Conservation (phyloP, 2,888 invertebrate genomes). For the Merodon equestris region DNA sequence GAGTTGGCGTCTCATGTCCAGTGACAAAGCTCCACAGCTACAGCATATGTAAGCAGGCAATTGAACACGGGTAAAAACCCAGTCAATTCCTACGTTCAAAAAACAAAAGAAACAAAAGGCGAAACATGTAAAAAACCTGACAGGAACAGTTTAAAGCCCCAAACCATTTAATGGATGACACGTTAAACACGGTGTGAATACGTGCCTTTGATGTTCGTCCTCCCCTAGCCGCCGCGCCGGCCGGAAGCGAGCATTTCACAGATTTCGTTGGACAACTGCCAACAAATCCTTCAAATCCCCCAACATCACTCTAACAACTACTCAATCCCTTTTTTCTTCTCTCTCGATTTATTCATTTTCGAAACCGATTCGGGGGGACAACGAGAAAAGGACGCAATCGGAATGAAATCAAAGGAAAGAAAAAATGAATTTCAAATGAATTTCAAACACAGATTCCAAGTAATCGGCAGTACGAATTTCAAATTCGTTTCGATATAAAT, state of each 20-base stretch:
- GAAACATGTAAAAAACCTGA: constrained; percentile 24
- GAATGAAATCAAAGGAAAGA: constrained; percentile 33
- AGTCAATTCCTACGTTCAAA: too few relatives aligned
- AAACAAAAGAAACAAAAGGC: neutral
- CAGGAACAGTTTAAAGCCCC: constrained; percentile 65
- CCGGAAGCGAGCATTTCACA: constrained; percentile 55
- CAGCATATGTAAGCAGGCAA: too few relatives aligned
- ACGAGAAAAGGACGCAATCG: too few relatives aligned
- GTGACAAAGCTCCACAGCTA: too few relatives aligned
- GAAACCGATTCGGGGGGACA: constrained; percentile 44
- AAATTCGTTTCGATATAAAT: constrained; percentile 40
- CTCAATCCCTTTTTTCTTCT: neutral
- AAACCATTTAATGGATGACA: constrained; percentile 67
- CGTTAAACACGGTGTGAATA: constrained; percentile 64
- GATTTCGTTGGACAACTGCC: constrained; percentile 62
- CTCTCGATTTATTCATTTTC: constrained; percentile 50
- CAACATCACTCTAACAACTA: constrained; percentile 2
- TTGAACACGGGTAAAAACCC: too few relatives aligned
- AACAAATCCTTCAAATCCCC: constrained; percentile 57
- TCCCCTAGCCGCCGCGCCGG: too few relatives aligned
- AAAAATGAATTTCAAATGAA: constrained; percentile 60
- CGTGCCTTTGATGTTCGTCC: constrained; percentile 59
- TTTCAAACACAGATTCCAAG: constrained; percentile 4
- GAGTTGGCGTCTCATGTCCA: constrained; percentile 1
- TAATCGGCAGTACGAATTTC: constrained; percentile 22